Base-by-base conservation (phyloP, 2,797 vertebrate genomes). In the Carapus acus region DNA sequence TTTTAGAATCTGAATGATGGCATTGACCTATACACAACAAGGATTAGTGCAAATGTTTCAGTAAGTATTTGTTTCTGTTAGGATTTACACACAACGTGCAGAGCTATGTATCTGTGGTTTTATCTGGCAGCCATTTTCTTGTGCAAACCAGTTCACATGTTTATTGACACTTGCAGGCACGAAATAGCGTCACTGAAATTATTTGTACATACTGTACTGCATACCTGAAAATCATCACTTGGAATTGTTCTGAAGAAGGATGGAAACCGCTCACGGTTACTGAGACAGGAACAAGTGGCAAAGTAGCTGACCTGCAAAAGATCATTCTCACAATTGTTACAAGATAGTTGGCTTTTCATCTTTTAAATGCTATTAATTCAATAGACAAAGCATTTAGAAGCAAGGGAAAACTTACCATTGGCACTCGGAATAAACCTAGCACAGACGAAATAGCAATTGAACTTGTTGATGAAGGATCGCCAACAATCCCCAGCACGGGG, bases 231-330 rank as follows among this genome's bases (percentile, higher is more conserved):
- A 15, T 53, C 58, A 47, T 81, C 76, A 51, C 76, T 81, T n/a
- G 79, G 76, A 36, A 79, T 71, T 18, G 79, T 81, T 47, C 53
- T 47, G 17, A 47, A 55, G 43, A 55, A 55, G 3, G 53, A 55
- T 24, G 53, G 53, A 36, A 55, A 55, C 3, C 31, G 31, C 8
- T 33, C 3, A 7, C 31, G 31, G 31, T 33, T 13, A 33, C 6
- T 33, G 8, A 55, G 53, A 19, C 53, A 55, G 43, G 53, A 40
- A 40, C 53, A 55, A 16, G 43, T 81, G 34, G 79, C 77, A 54
- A 60, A 78, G 52, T 74, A 72, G 46, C 79, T 81, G 47, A 82
- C 73, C 79, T 79, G 42, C 20, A 52, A 42, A 2, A 66, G n/a
- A 8, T n/a, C n/a, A n/a, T n/a, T n/a, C n/a, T n/a, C n/a, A n/a